phyloP scores from a whole-genome alignment of 2,113 vertebrate genomes.

The Galeopterus variegatus region DNA sequence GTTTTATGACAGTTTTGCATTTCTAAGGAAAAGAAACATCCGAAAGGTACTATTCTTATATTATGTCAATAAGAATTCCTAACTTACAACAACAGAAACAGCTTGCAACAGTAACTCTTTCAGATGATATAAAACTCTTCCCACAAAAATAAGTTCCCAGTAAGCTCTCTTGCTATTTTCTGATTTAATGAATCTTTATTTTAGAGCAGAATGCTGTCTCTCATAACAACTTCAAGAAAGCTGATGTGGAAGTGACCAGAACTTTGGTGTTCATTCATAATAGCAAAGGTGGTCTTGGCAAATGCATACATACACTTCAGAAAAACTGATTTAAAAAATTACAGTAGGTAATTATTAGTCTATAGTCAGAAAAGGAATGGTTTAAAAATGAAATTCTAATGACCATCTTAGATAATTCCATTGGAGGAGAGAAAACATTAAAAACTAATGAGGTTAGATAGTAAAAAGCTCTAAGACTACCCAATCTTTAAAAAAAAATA shows the following conservation, averaged over 20 bases:
- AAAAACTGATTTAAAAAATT: conserved; percentile 3
- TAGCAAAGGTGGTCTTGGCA: not conserved
- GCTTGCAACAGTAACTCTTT: not conserved
- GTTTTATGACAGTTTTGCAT: conserved; percentile 23
- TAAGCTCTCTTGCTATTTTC: not conserved
- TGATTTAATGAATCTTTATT: not conserved
- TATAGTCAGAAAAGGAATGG: not conserved
- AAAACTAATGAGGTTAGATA: not conserved
- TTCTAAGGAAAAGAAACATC: conserved; percentile 43
- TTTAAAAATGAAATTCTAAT: conserved; percentile 41
- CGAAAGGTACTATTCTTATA: conserved; percentile 42
- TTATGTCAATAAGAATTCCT: not conserved
- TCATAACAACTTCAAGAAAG: conserved; percentile 4
- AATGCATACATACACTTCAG: conserved; percentile 34
- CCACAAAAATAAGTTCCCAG: not conserved
- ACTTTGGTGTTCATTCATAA: not conserved
- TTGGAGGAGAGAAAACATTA: not conserved
- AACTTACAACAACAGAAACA: not conserved
- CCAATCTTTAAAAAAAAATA: not conserved
- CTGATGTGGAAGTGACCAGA: conserved; percentile 13
- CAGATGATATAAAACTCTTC: not conserved
- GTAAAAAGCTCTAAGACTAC: not conserved
- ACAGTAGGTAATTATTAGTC: not conserved
- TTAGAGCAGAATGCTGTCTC: not conserved
- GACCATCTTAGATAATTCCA: conserved; percentile 1